Conservation (phyloP, 1,140 invertebrate species). For the Drosophila athabasca region DNA sequence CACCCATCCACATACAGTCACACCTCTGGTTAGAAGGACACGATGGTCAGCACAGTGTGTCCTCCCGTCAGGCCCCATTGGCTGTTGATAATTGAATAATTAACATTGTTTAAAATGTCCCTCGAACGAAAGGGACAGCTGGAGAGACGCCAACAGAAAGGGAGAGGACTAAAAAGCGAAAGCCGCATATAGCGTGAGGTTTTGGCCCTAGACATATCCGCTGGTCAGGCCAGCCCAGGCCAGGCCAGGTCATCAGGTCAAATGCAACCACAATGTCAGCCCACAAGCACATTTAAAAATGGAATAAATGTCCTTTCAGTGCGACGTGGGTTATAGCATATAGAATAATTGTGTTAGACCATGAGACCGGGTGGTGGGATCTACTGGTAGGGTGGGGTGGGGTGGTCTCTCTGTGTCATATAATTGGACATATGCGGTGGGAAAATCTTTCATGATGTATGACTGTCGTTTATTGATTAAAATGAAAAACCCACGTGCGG, state of each 20-base stretch:
- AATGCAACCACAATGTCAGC: constrained; percentile 79
- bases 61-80: constrained; percentile 39
- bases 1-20: constrained; percentile 13
- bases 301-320: no score
- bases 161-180: neutral
- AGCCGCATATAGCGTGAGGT: constrained; percentile 6
- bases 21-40: constrained; percentile 54
- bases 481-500: constrained; percentile 8
- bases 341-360: constrained; percentile 60
- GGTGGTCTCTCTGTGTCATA: constrained; percentile 47
- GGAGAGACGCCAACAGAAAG: neutral
- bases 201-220: constrained; percentile 33
- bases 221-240: constrained; percentile 28
- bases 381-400: neutral
- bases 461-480: constrained; percentile 75
- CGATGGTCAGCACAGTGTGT: constrained; percentile 19
- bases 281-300: constrained; percentile 52
- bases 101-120: constrained; percentile 79
- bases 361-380: no score
- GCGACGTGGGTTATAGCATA: constrained; percentile 3
- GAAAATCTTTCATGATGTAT: constrained; percentile 61
- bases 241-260: constrained; percentile 70
- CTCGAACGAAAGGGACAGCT: constrained; percentile 12
- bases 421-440: constrained; percentile 67
- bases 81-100: constrained; percentile 81